Evolutionary conservation across 1,140 invertebrate genomes (phyloP).

Genomic region (Diorhabda carinulata): DNA sequence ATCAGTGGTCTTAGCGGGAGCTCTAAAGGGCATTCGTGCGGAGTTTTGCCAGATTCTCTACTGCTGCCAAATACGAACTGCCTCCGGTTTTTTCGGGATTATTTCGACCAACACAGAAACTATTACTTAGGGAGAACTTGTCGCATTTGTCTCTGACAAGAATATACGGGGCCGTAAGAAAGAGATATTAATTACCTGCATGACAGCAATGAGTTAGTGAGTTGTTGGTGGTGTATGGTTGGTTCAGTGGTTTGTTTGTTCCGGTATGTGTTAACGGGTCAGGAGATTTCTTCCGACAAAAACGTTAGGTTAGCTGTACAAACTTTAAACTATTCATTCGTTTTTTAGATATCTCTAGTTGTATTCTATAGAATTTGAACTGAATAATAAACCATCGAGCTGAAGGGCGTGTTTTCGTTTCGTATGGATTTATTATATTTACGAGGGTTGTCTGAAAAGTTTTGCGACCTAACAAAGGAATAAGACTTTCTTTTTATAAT

Average conservation of each 20-base stretch:
- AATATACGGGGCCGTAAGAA: constrained; percentile 11
- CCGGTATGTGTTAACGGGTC: constrained; percentile 1
- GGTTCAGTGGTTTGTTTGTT: not conserved
- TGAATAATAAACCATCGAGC: too few relatives aligned
- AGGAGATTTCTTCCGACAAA: not conserved
- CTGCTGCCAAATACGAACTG: not conserved
- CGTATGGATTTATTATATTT: too few relatives aligned
- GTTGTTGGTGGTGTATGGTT: not conserved
- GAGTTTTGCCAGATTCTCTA: constrained; percentile 12
- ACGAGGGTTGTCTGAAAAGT: too few relatives aligned
- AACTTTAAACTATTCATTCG: not conserved
- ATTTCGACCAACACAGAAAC: constrained; percentile 3
- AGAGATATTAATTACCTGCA: constrained; percentile 12
- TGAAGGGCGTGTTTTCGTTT: too few relatives aligned
- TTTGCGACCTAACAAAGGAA: too few relatives aligned
- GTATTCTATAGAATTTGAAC: too few relatives aligned
- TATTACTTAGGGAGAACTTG: constrained; percentile 11
- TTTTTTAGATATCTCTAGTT: too few relatives aligned
- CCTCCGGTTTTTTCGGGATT: not conserved
- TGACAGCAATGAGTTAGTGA: constrained; percentile 4
- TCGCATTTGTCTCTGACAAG: constrained; percentile 22
- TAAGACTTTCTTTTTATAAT: too few relatives aligned
- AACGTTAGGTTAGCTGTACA: not conserved
- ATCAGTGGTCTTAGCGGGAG: constrained; percentile 6
- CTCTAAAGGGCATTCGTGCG: constrained; percentile 15